A percentile compares a stretch with the other conserved stretches of the same genome.
Conservation (phyloP, 2,113 vertebrate genomes). For the Arenaria interpres region DNA sequence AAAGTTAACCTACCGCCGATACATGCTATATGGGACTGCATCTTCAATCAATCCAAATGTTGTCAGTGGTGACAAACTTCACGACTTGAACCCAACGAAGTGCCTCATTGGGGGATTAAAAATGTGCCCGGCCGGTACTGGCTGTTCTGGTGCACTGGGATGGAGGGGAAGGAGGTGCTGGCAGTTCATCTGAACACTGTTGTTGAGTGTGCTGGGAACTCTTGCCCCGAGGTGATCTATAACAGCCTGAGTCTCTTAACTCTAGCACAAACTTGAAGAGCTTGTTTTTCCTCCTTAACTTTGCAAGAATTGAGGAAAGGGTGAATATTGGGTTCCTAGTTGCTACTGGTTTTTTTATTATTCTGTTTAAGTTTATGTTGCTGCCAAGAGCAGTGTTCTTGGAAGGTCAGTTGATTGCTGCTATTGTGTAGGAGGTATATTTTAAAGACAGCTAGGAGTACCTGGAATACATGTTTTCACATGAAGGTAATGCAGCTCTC, state of each 20-base stretch:
- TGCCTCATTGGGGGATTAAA: not conserved
- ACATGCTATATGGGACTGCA: fast-evolving
- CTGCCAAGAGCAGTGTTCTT: not conserved
- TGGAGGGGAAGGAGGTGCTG: not conserved
- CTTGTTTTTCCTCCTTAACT: not conserved
- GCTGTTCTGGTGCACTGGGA: fast-evolving
- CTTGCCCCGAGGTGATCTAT: not conserved
- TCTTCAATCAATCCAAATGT: not conserved
- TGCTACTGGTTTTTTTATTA: not conserved
- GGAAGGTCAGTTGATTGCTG: not conserved
- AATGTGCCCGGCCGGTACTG: fast-evolving
- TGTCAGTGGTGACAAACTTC: not conserved
- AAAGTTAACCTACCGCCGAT: not conserved
- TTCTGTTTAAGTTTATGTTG: not conserved
- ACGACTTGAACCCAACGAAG: not conserved
- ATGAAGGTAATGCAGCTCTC: not conserved
- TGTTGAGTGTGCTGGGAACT: not conserved
- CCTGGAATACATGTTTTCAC: not conserved
- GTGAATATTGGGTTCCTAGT: not conserved
- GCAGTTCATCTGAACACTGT: not conserved
- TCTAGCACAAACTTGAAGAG: not conserved
- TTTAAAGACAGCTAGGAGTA: not conserved
- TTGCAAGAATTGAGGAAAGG: not conserved
- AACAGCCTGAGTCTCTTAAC: not conserved
- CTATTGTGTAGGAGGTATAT: not conserved